Percentiles rank a stretch among this genome's conserved stretches.
Evolutionary conservation across 1,140 invertebrate genomes (phyloP).

Genomic region (Calephelis virginiensis): DNA sequence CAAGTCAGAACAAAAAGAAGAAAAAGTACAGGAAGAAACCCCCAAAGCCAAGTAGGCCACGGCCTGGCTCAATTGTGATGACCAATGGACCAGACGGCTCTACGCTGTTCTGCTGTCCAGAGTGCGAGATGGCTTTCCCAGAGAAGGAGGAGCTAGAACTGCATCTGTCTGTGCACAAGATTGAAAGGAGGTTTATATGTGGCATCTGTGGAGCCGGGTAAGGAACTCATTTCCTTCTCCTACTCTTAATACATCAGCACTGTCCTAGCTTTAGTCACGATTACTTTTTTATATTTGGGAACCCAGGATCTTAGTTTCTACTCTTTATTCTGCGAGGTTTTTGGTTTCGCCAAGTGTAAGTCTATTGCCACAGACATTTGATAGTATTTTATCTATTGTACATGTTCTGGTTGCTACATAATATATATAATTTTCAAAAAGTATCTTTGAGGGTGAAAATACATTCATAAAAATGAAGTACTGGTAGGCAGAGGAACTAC

Average conservation of each 20-base stretch:
- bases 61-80: constrained; percentile 86
- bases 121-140: constrained; percentile 88
- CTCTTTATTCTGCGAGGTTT: too few species aligned
- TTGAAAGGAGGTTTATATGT: constrained; percentile 84
- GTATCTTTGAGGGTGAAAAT: too few species aligned
- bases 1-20: constrained; percentile 81
- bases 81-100: constrained; percentile 85
- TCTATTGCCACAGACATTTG: too few species aligned
- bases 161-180: constrained; percentile 87
- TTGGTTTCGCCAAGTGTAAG: too few species aligned
- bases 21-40: constrained; percentile 90
- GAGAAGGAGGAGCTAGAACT: constrained; percentile 87
- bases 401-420: too few species aligned
- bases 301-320: too few species aligned
- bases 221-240: constrained; percentile 21
- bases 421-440: too few species aligned
- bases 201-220: constrained; percentile 79
- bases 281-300: too few species aligned
- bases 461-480: too few species aligned
- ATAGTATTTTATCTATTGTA: too few species aligned
- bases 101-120: constrained; percentile 86
- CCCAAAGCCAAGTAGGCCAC: constrained; percentile 85
- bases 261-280: too few species aligned
- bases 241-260: neutral
- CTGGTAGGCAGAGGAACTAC: too few species aligned